Base-by-base conservation (phyloP, 2,888 invertebrate species). In the Folsomia manolachei region DNA sequence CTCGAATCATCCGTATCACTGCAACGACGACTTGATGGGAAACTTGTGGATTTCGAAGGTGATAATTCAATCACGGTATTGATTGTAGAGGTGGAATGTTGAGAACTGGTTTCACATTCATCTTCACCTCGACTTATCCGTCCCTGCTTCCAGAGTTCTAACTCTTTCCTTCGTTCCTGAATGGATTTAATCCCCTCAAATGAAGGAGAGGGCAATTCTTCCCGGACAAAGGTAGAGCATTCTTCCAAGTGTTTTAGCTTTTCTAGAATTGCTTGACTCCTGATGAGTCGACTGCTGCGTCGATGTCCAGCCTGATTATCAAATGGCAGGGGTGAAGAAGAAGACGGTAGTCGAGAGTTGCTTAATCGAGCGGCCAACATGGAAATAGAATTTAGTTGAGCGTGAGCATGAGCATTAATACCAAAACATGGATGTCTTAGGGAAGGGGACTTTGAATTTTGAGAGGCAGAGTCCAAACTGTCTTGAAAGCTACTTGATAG, bases 61-160 rank as follows among this genome's bases (percentile, higher is more conserved):
- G 82, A 81, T 60, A 82, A 80, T 79, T 84, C 84, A 72, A 84
- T 82, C 27, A 84, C 83, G 25, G 83, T 82, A 67, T 82, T 82
- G 27, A 82, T 81, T 7, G 83, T 84, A n/a, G 84, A 83, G 18
- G 83, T 82, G 23, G 84, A 83, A 78, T 84, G 84, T 71, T 84
- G 83, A 25, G 84, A 83, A 76, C 83, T 83, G 18, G 83, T 83
- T 73, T 84, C 84, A 67, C 82, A 83, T 72, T 66, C 66, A 81
- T 60, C 75, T 56, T 68, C 72, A 71, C 70, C 75, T 61, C 76
- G 74, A 70, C 76, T 71, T 70, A 69, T 70, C 27, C 75, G 71
- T 66, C 74, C 78, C 60, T 72, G 76, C 72, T 75, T 78, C 82
- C 83, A 83, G 63, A 81, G 80, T 75, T 83, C 83, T 56, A 83